These are phyloP conservation scores for Camelus dromedarius DNA, from an alignment of 2,113 vertebrate species.

Conservation along the genomic window DNA sequence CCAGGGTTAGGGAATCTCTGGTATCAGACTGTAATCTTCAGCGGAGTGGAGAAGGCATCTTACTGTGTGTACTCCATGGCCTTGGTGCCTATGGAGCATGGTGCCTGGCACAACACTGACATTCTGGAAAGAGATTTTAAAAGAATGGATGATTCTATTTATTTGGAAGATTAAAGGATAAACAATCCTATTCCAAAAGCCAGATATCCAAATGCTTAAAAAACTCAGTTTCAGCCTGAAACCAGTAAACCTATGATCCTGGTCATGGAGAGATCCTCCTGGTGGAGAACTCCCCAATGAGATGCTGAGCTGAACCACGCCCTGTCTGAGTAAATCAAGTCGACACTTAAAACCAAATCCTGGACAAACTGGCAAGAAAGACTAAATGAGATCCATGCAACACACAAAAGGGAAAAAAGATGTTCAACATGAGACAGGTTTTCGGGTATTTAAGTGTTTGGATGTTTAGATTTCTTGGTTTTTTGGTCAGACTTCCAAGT, in stretches of 20 bases:
- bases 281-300: neutral
- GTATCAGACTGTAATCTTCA: neutral
- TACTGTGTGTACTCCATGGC: neutral
- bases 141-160: constrained; percentile 4
- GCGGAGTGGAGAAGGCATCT: neutral
- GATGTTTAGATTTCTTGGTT: constrained; percentile 40
- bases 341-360: neutral
- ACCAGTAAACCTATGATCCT: neutral
- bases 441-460: neutral
- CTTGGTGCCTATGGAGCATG: neutral
- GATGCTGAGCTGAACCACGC: neutral
- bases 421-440: neutral
- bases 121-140: constrained; percentile 10
- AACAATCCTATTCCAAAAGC: constrained; percentile 16
- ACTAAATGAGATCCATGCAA: neutral
- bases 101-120: neutral
- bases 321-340: neutral
- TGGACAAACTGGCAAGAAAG: neutral
- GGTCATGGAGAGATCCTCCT: neutral
- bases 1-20: neutral
- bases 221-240: constrained; percentile 54
- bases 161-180: neutral
- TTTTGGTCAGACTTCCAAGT: constrained; percentile 51
- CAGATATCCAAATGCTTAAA: neutral
- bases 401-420: neutral